phyloP scores from a whole-genome alignment of 2,888 invertebrate genomes.

The Drosophila stalkeri region DNA sequence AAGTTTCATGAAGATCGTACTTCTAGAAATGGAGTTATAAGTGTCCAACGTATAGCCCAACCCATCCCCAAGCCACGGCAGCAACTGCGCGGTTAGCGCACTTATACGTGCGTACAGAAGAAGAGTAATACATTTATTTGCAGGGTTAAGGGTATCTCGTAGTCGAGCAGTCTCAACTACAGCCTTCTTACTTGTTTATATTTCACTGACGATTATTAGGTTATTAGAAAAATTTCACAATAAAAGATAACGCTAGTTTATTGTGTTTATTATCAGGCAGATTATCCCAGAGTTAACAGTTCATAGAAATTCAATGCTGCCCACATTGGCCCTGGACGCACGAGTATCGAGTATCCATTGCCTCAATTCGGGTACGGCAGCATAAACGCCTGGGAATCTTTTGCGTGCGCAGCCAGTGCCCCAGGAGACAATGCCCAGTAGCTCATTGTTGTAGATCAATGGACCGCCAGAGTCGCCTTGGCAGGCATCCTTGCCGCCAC shows the following conservation, averaged over 20 bases:
- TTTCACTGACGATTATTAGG: not conserved
- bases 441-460: slow-evolving; percentile 59
- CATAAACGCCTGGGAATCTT: slow-evolving; percentile 75
- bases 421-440: slow-evolving; percentile 83
- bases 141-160: too few relatives aligned
- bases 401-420: slow-evolving; percentile 74
- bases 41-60: too few relatives aligned
- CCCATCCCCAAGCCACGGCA: too few relatives aligned
- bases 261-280: slow-evolving; percentile 1
- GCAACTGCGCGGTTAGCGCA: too few relatives aligned
- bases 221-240: not conserved
- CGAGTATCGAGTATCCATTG: slow-evolving; percentile 61
- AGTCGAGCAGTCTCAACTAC: too few relatives aligned
- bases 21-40: too few relatives aligned
- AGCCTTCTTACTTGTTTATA: too few relatives aligned
- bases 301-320: slow-evolving; percentile 62
- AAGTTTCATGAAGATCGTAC: too few relatives aligned
- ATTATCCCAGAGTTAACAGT: not conserved
- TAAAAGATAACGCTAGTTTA: slow-evolving; percentile 12
- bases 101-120: too few relatives aligned
- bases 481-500: slow-evolving; percentile 81
- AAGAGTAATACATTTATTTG: too few relatives aligned
- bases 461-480: slow-evolving; percentile 84
- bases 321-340: slow-evolving; percentile 32
- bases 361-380: slow-evolving; percentile 65